phyloP scores from a whole-genome alignment of 2,888 invertebrate species.

The Ischnus inquisitorius region DNA sequence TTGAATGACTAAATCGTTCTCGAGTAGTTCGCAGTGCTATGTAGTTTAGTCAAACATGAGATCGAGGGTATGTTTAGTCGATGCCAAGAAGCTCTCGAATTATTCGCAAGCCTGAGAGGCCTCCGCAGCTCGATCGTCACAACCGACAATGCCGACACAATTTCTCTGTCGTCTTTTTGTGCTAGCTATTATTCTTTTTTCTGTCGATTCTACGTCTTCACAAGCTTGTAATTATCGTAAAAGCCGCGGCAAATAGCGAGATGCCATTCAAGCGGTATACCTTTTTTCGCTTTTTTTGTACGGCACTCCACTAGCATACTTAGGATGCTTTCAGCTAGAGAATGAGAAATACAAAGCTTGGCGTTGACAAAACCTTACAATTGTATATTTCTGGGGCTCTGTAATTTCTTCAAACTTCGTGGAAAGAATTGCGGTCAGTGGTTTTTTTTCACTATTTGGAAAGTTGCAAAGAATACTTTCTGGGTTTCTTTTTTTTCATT shows the following conservation, averaged over 20 bases:
- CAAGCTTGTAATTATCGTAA: slow-evolving; percentile 22
- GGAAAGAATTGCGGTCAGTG: background rate
- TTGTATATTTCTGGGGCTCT: background rate
- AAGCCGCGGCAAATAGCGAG: slow-evolving; percentile 8
- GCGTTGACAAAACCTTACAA: background rate
- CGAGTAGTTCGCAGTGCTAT: background rate
- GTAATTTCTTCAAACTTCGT: background rate
- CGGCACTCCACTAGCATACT: background rate
- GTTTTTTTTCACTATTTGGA: background rate
- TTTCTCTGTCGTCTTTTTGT: background rate
- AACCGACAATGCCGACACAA: slow-evolving; percentile 2
- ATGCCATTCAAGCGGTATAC: background rate
- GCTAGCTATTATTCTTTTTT: background rate
- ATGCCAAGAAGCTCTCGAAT: slow-evolving; percentile 17
- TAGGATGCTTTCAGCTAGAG: background rate
- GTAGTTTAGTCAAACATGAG: background rate
- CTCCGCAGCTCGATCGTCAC: slow-evolving; percentile 1
- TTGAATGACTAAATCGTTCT: slow-evolving; percentile 3
- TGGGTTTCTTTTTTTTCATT: background rate
- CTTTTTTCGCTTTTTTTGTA: slow-evolving; percentile 16
- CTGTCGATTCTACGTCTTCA: background rate
- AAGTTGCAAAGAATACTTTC: background rate
- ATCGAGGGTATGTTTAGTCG: background rate
- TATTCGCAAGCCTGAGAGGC: slow-evolving; percentile 1
- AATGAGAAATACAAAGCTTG: background rate